Evolutionary conservation across 2,113 vertebrate genomes (phyloP).

Genomic region (Probosciger aterrimus): DNA sequence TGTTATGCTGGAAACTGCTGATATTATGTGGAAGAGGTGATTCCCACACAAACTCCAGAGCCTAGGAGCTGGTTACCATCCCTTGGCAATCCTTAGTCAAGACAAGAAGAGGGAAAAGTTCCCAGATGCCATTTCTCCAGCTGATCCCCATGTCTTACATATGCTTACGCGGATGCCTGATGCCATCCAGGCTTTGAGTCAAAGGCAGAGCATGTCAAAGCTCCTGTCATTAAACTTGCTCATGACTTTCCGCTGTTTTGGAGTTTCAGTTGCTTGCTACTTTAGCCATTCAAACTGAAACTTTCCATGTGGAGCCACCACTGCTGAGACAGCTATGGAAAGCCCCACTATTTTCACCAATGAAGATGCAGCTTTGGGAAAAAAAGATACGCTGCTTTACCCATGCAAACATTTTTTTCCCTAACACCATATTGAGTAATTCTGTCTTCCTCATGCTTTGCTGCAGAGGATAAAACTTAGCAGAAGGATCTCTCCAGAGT

Average conservation of each 20-base stretch:
- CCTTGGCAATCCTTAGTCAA: neutral
- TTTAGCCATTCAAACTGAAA: neutral
- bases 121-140: neutral
- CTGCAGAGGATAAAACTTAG: neutral
- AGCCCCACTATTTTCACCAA: neutral
- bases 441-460: slow-evolving; percentile 14
- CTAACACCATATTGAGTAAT: slow-evolving; percentile 2
- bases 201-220: neutral
- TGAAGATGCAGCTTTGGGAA: neutral
- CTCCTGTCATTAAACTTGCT: neutral
- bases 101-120: neutral
- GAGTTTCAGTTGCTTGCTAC: neutral
- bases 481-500: slow-evolving; percentile 17
- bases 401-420: neutral
- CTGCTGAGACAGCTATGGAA: neutral
- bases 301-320: neutral
- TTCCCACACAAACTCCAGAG: neutral
- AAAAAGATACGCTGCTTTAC: neutral
- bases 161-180: neutral
- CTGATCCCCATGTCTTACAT: neutral
- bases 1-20: neutral
- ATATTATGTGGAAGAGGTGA: rapidly evolving
- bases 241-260: neutral
- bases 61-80: neutral
- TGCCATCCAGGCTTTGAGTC: neutral